phyloP scores from a whole-genome alignment of 2,113 vertebrate genomes.

The Dipodomys spectabilis region DNA sequence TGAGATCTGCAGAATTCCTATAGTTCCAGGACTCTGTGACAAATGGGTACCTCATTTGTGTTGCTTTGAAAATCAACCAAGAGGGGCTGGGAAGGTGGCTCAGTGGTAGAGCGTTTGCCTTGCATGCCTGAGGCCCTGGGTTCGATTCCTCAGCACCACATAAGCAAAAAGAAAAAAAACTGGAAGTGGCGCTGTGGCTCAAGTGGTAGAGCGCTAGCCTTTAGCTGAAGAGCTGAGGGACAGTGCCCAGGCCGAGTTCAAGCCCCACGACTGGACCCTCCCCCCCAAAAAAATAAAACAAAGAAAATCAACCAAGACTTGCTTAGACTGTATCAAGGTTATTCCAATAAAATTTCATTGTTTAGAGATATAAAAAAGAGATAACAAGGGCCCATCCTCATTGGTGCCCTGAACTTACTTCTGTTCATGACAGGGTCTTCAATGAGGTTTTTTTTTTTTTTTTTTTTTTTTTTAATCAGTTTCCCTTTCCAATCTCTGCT shows the following conservation, averaged over 20 bases:
- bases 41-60: background rate
- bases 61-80: background rate
- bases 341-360: background rate
- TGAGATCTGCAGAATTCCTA: background rate
- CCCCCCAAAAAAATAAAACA: no score
- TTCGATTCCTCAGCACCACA: no score
- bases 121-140: no score
- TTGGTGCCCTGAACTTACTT: background rate
- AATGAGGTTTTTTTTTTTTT: background rate
- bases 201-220: no score
- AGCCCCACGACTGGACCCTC: no score
- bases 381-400: background rate
- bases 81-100: no score
- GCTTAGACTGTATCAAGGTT: background rate
- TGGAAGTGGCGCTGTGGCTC: no score
- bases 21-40: background rate
- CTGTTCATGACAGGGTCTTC: background rate
- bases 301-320: background rate
- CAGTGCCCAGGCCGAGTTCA: no score
- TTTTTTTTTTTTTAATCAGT: background rate
- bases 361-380: background rate
- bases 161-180: no score
- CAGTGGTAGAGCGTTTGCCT: no score
- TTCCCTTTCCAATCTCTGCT: no score
- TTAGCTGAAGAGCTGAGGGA: no score